Percentiles rank a stretch among this genome's conserved stretches.
These are phyloP conservation scores for Mirounga angustirostris DNA, from an alignment of 2,113 vertebrate genomes.

Conservation along the genomic window DNA sequence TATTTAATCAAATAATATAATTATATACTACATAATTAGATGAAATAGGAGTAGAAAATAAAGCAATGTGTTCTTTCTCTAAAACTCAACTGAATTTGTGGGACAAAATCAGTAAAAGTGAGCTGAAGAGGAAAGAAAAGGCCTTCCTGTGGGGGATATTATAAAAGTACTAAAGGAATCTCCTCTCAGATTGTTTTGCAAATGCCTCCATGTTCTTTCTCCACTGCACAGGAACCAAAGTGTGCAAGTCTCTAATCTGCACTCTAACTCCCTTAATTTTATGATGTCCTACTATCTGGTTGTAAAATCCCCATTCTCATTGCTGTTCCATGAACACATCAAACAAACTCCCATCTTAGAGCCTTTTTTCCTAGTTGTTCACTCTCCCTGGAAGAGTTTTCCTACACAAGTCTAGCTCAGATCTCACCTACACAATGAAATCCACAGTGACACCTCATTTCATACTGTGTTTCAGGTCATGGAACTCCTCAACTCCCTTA, in stretches of 20 bases:
- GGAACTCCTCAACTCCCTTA: not conserved
- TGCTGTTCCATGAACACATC: not conserved
- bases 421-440: not conserved
- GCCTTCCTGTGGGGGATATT: not conserved
- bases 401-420: not conserved
- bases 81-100: not conserved
- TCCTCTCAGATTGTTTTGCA: not conserved
- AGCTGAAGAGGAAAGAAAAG: not conserved
- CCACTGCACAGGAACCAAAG: not conserved
- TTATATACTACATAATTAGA: not conserved
- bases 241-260: not conserved
- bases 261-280: not conserved
- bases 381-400: not conserved
- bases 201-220: not conserved
- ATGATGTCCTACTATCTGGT: not conserved
- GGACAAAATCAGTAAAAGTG: not conserved
- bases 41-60: slow-evolving; percentile 34
- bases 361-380: not conserved
- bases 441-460: not conserved
- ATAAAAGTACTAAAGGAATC: not conserved
- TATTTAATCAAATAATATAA: not conserved
- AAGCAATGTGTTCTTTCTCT: not conserved
- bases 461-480: not conserved
- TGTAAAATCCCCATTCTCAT: not conserved
- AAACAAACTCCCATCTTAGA: not conserved